Conservation (phyloP, 2,797 vertebrate genomes). For the Bucorvus abyssinicus region DNA sequence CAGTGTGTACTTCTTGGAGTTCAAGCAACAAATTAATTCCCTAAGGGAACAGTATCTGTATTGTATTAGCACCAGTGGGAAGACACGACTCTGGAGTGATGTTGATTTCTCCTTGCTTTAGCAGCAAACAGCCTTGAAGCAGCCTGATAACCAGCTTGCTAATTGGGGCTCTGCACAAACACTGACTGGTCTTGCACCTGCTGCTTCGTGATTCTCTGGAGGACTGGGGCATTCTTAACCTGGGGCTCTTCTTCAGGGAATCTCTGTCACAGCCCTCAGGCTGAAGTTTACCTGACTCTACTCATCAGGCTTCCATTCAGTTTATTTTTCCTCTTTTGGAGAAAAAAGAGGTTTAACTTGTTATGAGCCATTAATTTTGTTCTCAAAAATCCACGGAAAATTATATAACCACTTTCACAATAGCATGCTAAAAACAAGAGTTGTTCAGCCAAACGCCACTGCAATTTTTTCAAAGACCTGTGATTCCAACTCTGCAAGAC, state of each 20-base stretch:
- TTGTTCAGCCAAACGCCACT: constrained; percentile 19
- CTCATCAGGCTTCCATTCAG: background rate
- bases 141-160: background rate
- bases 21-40: background rate
- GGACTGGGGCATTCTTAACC: background rate
- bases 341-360: background rate
- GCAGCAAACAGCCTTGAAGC: background rate
- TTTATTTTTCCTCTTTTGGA: background rate
- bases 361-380: constrained; percentile 47
- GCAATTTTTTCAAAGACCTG: constrained; percentile 46
- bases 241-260: background rate
- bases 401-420: constrained; percentile 71
- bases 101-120: constrained; percentile 1
- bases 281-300: background rate
- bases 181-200: constrained; percentile 48
- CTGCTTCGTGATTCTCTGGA: background rate
- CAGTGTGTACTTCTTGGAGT: background rate
- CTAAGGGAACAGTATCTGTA: background rate
- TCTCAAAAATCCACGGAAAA: constrained; percentile 45
- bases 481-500: constrained; percentile 29
- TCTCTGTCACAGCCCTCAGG: background rate
- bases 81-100: background rate
- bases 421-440: constrained; percentile 45
- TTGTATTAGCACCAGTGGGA: background rate
- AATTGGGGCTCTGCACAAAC: background rate